Evolutionary conservation across 2,888 invertebrate genomes (phyloP).

Genomic region (Callimorpha dominula): DNA sequence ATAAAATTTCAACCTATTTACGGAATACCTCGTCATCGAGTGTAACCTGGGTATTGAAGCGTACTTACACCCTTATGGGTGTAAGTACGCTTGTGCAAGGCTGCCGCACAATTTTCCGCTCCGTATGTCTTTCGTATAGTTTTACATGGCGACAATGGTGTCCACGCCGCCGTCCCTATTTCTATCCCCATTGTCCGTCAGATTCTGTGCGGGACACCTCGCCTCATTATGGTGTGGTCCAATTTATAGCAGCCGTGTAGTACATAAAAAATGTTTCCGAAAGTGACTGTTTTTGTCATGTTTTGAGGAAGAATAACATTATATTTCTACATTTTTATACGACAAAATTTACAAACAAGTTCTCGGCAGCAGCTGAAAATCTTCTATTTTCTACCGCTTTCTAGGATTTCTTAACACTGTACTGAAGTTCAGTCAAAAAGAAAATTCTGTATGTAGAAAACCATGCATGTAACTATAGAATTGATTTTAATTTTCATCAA

Average conservation of each 20-base stretch:
- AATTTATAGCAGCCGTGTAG: background rate
- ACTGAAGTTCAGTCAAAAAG: too few species aligned
- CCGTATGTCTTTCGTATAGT: slow-evolving; percentile 55
- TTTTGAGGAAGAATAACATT: background rate
- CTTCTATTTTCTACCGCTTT: background rate
- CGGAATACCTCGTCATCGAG: too few species aligned
- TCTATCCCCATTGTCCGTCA: slow-evolving; percentile 73
- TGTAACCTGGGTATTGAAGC: too few species aligned
- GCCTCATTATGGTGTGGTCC: slow-evolving; percentile 47
- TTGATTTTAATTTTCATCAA: too few species aligned
- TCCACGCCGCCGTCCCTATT: slow-evolving; percentile 61
- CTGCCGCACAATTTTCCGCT: slow-evolving; percentile 28
- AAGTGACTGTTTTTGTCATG: background rate
- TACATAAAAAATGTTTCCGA: too few species aligned
- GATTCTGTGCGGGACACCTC: slow-evolving; percentile 72
- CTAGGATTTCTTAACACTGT: too few species aligned
- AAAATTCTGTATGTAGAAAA: too few species aligned
- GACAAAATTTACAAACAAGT: background rate
- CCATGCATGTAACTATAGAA: too few species aligned
- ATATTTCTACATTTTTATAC: background rate
- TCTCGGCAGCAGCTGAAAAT: background rate
- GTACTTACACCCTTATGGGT: too few species aligned
- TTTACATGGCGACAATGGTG: slow-evolving; percentile 67
- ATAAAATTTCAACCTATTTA: too few species aligned
- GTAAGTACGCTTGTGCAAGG: background rate